phyloP scores from a whole-genome alignment of 2,113 vertebrate genomes.

The Epinephelus fuscoguttatus region DNA sequence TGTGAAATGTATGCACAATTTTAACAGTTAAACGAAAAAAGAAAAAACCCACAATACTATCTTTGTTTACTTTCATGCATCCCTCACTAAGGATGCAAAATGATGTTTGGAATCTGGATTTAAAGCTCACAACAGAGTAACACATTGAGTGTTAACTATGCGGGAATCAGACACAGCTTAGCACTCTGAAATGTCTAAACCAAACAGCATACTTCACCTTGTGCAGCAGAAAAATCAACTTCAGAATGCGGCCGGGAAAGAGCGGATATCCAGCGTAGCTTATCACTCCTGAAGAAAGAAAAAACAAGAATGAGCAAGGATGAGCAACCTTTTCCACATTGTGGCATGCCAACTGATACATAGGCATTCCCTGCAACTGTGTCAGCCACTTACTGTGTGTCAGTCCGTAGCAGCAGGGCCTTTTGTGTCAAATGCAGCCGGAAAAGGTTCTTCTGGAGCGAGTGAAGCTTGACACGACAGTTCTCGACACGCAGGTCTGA shows the following conservation, averaged over 20 bases:
- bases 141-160: neutral
- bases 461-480: constrained; percentile 93
- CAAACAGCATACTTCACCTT: constrained; percentile 73
- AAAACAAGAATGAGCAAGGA: neutral
- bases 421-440: constrained; percentile 86
- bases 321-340: neutral
- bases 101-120: neutral
- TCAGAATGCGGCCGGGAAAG: constrained; percentile 86
- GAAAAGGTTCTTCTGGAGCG: constrained; percentile 93
- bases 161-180: neutral
- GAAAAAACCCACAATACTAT: neutral
- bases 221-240: constrained; percentile 81
- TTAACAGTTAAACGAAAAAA: neutral
- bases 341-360: neutral
- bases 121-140: neutral
- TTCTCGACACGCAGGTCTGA: constrained; percentile 90
- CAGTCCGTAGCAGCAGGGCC: constrained; percentile 90
- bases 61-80: neutral
- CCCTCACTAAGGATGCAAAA: neutral
- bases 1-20: neutral
- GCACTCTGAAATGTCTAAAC: neutral
- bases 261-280: constrained; percentile 96
- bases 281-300: constrained; percentile 88
- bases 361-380: neutral
- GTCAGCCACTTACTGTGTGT: constrained; percentile 90